Evolutionary conservation across 2,888 invertebrate genomes (phyloP).

Genomic region (Drosophila melanosoma): DNA sequence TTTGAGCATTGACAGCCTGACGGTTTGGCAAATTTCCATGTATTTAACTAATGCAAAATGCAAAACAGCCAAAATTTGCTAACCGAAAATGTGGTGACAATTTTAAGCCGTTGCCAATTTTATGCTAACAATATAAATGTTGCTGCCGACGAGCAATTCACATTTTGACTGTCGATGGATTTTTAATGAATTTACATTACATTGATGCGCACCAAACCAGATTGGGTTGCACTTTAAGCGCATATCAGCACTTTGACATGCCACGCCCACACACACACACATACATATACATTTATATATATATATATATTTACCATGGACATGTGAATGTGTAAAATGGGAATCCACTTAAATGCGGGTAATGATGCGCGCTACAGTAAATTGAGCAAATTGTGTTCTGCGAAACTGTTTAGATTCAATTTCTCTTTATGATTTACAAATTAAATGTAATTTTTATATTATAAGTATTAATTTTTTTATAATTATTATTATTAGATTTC

Average conservation of each 20-base stretch:
- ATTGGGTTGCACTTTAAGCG: constrained; percentile 61
- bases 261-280: not conserved
- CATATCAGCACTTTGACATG: not conserved
- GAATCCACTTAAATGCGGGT: constrained; percentile 1
- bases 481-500: not conserved
- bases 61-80: constrained; percentile 7
- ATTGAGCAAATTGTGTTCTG: not conserved
- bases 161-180: constrained; percentile 17
- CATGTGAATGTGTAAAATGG: not conserved
- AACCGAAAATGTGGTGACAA: constrained; percentile 5
- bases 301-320: constrained; percentile 1
- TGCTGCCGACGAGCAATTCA: not conserved
- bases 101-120: constrained; percentile 23
- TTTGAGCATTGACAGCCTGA: constrained; percentile 26
- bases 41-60: constrained; percentile 43
- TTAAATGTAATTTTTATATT: not conserved
- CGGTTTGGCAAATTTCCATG: constrained; percentile 39
- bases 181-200: constrained; percentile 63
- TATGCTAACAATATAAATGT: not conserved
- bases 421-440: not conserved
- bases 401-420: not conserved
- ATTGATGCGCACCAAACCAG: constrained; percentile 52
- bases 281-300: constrained; percentile 1
- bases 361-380: constrained; percentile 10
- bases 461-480: too few species aligned